Evolutionary conservation across 2,113 vertebrate genomes (phyloP), one percentile per base, ranked within the genome.

Genomic region (Anthoscopus minutus): DNA sequence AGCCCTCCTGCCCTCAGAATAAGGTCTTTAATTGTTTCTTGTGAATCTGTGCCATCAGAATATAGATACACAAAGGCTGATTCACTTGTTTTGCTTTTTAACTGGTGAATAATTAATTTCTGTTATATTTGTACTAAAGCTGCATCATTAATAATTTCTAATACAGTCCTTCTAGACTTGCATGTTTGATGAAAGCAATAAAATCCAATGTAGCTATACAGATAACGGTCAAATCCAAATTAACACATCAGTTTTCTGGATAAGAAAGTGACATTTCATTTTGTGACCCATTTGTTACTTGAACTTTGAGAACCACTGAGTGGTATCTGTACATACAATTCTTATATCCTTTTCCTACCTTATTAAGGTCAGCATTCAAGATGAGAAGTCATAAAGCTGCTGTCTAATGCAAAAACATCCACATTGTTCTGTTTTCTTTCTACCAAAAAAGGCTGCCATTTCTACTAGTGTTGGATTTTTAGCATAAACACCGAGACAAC

Each of bases 21-120:
- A 85, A 80, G 33, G 35, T 50, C 61, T 89, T 89, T 76, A 79
- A 92, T 69, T 86, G 81, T 71, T 91, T 33, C 54, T 72, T 40
- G 27, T 2, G 0, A 95, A 92, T 66, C 57, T 16, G 21, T 65
- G 58, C 74, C 84, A 89, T 54, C 73, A 89, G 58, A 82, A 67
- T 20, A 66, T 0, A 79, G 70, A 81, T 33, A 76, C 1, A 73
- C 81, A 85, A 87, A 57, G 73, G 22, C 45, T 37, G 78, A 92
- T 79, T 85, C 89, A 81, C 57, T 81, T 81, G 54, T 27, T 92
- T 69, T 81, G 86, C 81, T 72, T 94, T 85, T 89, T 54, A 87
- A 85, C 53, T 82, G 54, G 66, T 82, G 58, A 93, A 94, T 94
- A 92, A 92, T 92, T 93, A 45, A 93, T 80, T 81, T 85, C 62